Conservation (phyloP, 2,113 vertebrate genomes). For the Taxidea taxus region DNA sequence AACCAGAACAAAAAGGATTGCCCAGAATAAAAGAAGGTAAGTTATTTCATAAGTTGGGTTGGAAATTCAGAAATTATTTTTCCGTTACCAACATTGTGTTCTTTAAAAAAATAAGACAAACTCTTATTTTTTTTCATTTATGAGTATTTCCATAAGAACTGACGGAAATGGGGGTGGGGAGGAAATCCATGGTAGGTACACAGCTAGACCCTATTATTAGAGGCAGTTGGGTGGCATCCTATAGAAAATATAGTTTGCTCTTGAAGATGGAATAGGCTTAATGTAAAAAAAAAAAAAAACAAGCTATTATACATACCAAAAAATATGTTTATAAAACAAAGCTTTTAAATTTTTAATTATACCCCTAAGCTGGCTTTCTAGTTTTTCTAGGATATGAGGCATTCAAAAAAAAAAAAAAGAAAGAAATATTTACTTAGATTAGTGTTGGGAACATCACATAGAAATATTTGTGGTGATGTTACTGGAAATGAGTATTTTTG, state of each 20-base stretch:
- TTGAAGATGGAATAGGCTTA: background rate
- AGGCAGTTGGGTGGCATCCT: background rate
- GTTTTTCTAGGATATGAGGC: background rate
- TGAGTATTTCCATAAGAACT: background rate
- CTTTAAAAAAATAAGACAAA: background rate
- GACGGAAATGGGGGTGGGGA: fast-evolving
- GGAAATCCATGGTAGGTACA: background rate
- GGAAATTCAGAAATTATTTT: background rate
- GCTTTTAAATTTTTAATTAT: background rate
- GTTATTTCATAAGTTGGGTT: background rate
- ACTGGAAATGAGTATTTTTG: background rate
- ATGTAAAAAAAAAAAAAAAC: background rate
- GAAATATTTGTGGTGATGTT: background rate
- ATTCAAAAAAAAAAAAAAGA: background rate
- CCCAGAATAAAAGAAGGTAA: background rate
- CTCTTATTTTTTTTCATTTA: background rate
- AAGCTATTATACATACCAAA: background rate
- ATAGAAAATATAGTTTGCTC: background rate
- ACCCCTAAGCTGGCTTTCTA: background rate
- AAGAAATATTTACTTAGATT: background rate
- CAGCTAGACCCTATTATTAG: background rate
- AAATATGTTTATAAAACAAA: background rate
- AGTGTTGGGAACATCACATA: background rate
- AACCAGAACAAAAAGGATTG: background rate
- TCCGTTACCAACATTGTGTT: background rate